Conservation (phyloP, 2,888 invertebrate species). For the Lamellibrachia satsuma region DNA sequence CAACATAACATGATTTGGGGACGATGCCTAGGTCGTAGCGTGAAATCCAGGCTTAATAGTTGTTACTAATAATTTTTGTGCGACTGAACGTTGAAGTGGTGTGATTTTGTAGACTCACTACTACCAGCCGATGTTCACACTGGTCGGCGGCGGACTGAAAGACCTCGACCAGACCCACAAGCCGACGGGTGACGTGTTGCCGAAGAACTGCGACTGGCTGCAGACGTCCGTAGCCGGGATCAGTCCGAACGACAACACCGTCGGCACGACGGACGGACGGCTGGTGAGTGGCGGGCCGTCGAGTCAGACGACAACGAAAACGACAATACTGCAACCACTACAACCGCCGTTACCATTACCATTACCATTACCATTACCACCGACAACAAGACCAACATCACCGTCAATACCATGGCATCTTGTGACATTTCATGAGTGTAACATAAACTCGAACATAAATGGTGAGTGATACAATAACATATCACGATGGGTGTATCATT, state of each 20-base stretch:
- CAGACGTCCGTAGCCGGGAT: not conserved
- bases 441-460: no score
- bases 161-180: constrained; percentile 74
- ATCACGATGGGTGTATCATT: no score
- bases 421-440: no score
- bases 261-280: not conserved
- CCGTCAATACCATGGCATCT: no score
- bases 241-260: not conserved
- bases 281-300: not conserved
- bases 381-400: no score
- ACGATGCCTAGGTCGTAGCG: not conserved
- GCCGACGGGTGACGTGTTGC: constrained; percentile 77
- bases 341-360: no score
- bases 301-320: not conserved
- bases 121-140: constrained; percentile 94
- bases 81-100: constrained; percentile 80
- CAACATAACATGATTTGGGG: not conserved
- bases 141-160: constrained; percentile 90
- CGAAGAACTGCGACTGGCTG: constrained; percentile 69
- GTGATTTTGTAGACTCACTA: constrained; percentile 73
- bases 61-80: constrained; percentile 94
- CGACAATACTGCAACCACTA: not conserved
- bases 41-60: constrained; percentile 76
- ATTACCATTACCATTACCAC: no score
- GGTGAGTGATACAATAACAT: no score